These are phyloP conservation scores for Peucedramus taeniatus DNA, from an alignment of 2,113 vertebrate genomes.

Conservation along the genomic window DNA sequence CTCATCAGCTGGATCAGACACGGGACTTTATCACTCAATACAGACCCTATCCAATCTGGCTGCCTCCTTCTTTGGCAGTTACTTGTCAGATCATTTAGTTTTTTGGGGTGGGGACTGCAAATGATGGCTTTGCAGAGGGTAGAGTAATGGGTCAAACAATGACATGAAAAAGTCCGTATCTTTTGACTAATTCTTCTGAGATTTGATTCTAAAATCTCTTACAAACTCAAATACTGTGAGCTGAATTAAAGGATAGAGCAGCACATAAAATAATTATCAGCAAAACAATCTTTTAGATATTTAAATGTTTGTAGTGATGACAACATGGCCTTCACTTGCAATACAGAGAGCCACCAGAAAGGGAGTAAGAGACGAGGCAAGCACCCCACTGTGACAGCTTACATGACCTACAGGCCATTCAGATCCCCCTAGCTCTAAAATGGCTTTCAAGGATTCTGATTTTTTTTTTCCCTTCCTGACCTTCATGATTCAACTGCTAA, in stretches of 20 bases:
- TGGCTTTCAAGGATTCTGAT: background rate
- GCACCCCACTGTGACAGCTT: background rate
- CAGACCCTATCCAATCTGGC: background rate
- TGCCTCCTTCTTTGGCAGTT: background rate
- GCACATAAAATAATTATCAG: background rate
- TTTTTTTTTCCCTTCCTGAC: background rate
- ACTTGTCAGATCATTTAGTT: background rate
- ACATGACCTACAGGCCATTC: background rate
- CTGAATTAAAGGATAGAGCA: background rate
- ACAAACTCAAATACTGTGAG: background rate
- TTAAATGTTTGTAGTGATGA: background rate
- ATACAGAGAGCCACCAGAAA: background rate
- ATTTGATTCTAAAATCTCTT: background rate
- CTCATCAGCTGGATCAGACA: background rate
- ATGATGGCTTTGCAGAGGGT: background rate
- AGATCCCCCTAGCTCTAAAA: background rate
- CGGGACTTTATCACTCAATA: background rate
- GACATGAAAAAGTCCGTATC: rapidly evolving
- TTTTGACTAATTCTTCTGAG: background rate
- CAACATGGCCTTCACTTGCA: background rate
- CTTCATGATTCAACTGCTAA: background rate
- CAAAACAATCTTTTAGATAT: background rate
- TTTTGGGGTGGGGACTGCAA: background rate
- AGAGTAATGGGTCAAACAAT: background rate
- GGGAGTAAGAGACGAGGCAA: background rate